phyloP scores from a whole-genome alignment of 2,888 invertebrate species.

The Lucinisca nassula region DNA sequence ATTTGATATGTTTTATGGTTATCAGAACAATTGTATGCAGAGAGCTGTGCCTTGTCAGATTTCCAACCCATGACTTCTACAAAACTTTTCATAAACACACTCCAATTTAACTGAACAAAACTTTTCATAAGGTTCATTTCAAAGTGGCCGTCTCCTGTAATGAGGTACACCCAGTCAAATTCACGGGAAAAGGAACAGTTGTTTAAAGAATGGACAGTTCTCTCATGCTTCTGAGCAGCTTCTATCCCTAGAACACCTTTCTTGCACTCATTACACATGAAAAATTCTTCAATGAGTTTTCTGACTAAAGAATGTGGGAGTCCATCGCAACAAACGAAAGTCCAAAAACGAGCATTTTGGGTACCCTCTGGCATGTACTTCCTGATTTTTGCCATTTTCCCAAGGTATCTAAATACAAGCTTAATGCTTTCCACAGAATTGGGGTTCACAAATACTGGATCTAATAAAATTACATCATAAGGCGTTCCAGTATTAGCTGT shows the following conservation, averaged over 20 bases:
- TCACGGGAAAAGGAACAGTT: not conserved
- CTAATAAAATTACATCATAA: conserved; percentile 16
- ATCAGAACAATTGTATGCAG: conserved; percentile 25
- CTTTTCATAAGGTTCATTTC: conserved; percentile 46
- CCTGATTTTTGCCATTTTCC: conserved; percentile 20
- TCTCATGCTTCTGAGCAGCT: not conserved
- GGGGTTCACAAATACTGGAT: conserved; percentile 41
- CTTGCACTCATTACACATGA: conserved; percentile 27
- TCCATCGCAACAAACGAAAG: conserved; percentile 45
- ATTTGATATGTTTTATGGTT: conserved; percentile 47
- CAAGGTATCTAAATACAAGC: conserved; percentile 28
- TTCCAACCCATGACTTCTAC: conserved; percentile 27
- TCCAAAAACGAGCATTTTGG: conserved; percentile 5
- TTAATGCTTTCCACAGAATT: conserved; percentile 32
- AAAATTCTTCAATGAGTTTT: conserved; percentile 29
- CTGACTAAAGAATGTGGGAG: conserved; percentile 22
- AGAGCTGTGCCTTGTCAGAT: conserved; percentile 32
- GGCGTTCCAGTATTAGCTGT: not conserved
- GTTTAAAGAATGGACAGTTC: not conserved
- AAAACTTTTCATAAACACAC: conserved; percentile 27
- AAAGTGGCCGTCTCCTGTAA: conserved; percentile 33
- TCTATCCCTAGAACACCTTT: conserved; percentile 14
- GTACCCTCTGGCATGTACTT: not conserved
- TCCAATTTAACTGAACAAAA: conserved; percentile 44
- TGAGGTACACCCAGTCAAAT: conserved; percentile 32